These are phyloP conservation scores for Ctenosaura bakeri DNA, from an alignment of 2,797 vertebrate genomes.

Conservation along the genomic window DNA sequence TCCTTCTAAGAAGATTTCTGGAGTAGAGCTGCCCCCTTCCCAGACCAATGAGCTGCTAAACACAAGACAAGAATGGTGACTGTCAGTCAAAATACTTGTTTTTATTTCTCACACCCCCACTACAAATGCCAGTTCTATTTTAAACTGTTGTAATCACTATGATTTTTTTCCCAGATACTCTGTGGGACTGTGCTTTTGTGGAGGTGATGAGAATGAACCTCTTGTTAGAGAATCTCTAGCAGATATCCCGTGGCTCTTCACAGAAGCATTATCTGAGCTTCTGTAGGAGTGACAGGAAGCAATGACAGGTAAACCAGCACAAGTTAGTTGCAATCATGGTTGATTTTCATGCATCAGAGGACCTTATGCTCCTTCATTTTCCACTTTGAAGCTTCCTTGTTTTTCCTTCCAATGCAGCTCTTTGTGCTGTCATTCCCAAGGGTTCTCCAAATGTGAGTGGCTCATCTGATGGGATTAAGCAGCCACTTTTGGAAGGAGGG, in stretches of 20 bases:
- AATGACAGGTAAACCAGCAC: background rate
- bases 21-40: background rate
- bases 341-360: background rate
- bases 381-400: background rate
- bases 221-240: background rate
- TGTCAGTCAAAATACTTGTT: background rate
- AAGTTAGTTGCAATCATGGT: background rate
- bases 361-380: background rate
- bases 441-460: background rate
- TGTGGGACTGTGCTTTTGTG: too few relatives aligned
- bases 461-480: background rate
- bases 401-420: background rate
- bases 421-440: background rate
- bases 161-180: too few relatives aligned
- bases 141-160: background rate
- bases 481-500: background rate
- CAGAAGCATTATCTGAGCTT: background rate
- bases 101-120: background rate
- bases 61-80: background rate
- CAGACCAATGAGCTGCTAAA: background rate
- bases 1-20: background rate
- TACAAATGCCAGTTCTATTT: constrained; percentile 27
- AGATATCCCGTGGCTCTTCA: background rate
- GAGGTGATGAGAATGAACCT: background rate
- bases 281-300: background rate